Percentiles rank a stretch among this genome's conserved stretches.
These are phyloP conservation scores for Rhyacophila evoluta DNA, from an alignment of 2,888 invertebrate species.

Conservation along the genomic window DNA sequence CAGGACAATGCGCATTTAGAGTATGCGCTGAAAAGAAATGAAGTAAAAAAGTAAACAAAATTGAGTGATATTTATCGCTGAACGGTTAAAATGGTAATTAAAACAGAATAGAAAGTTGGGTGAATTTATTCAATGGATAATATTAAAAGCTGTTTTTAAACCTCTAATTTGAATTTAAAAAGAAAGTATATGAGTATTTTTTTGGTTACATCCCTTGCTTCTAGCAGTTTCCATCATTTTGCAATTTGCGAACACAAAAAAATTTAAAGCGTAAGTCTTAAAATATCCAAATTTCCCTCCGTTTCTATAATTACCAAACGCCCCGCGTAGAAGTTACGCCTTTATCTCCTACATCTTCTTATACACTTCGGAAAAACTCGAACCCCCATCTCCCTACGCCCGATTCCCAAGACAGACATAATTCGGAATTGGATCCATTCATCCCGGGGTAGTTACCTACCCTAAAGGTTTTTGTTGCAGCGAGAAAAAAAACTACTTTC, in stretches of 20 bases:
- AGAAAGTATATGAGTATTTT: no score
- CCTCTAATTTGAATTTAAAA: no score
- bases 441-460: slow-evolving; percentile 64
- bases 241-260: slow-evolving; percentile 14
- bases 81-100: no score
- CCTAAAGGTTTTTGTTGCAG: slow-evolving; percentile 54
- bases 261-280: not conserved
- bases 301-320: slow-evolving; percentile 51
- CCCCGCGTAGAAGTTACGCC: slow-evolving; percentile 50
- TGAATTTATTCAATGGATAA: no score
- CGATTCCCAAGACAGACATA: slow-evolving; percentile 73
- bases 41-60: no score
- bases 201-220: no score
- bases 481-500: slow-evolving; percentile 33
- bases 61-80: no score
- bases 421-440: slow-evolving; percentile 74
- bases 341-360: slow-evolving; percentile 51
- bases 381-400: slow-evolving; percentile 68
- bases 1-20: no score
- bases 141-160: no score
- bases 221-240: no score
- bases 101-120: no score
- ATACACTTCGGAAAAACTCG: slow-evolving; percentile 68
- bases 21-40: no score
- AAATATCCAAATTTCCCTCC: slow-evolving; percentile 22